These are phyloP conservation scores for Rhopalosiphum maidis DNA, from an alignment of 1,140 invertebrate species.

Conservation along the genomic window DNA sequence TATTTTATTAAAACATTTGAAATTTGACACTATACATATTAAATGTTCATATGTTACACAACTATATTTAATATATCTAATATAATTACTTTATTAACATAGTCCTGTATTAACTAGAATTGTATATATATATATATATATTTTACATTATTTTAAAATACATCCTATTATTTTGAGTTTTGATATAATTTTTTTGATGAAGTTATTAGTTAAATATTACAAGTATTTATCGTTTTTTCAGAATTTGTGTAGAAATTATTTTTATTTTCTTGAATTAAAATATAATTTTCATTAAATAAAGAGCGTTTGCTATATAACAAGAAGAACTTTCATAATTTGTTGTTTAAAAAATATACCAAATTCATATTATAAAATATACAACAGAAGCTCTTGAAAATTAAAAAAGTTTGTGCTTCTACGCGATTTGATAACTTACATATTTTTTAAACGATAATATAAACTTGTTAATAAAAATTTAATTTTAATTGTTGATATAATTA, in stretches of 20 bases:
- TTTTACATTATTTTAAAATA: neutral
- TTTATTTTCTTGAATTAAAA: conserved; percentile 15
- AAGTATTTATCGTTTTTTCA: neutral
- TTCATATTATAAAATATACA: conserved; percentile 18
- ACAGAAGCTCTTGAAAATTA: conserved; percentile 20
- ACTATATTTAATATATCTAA: neutral
- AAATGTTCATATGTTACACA: no score
- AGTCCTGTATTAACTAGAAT: neutral
- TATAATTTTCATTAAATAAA: conserved; percentile 30
- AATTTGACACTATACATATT: neutral
- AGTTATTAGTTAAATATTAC: neutral
- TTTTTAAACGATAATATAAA: conserved; percentile 25
- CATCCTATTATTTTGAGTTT: neutral
- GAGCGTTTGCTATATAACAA: neutral
- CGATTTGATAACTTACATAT: conserved; percentile 39
- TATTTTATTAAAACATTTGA: neutral
- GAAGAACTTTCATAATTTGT: conserved; percentile 25
- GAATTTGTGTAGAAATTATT: neutral
- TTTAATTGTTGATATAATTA: conserved; percentile 24
- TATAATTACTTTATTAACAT: neutral
- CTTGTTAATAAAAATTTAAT: conserved; percentile 33
- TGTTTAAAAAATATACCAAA: conserved; percentile 25
- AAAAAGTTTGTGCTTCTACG: conserved; percentile 12
- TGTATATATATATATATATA: neutral
- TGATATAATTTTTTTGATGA: neutral